Base-by-base conservation (phyloP, 1,140 invertebrate species). In the Zaprionus vittiger region DNA sequence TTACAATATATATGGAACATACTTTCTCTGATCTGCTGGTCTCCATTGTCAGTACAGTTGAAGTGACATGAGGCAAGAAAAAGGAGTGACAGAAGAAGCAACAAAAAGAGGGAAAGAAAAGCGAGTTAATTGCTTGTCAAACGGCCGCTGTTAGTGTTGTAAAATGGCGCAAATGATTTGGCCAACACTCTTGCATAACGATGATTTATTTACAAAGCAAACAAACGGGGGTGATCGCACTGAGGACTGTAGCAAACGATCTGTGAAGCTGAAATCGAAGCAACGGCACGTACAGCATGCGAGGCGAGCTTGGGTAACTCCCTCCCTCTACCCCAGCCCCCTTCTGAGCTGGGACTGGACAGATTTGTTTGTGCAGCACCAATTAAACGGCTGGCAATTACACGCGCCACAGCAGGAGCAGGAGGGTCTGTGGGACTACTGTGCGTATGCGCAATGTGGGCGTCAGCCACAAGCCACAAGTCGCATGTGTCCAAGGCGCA, bases 131-230 rank as follows among this genome's bases (percentile, higher is more conserved):
- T 89, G 79, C 85, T 89, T 89, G 85, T 89, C 85, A 90, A 90
- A 89, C 81, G 80, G 61, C 76, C 63, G 44, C 73, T 64, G 67
- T 85, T 70, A 89, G 76, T 85, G 82, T 73, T 89, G 85, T 89
- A 82, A 89, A 90, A 81, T 80, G 84, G 84, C 79, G 54, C 76
- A 56, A 83, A 89, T 83, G 84, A 84, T 81, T 79, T 71, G 63
- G 65, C 67, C 55, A 22, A 55, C 71, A 61, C 26, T 67, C 28
- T 66, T 28, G 24, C n/a, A 75, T 55, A 55, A 55, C 65, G 69
- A 47, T 74, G 86, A 89, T 89, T 89, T 91, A 89, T 85, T 90
- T 80, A 76, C 81, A 90, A 77, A 89, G 70, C 82, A 90, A 82
- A 91, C 82, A 82, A 65, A 75, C 70, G 67, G 72, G 57, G 55